Evolutionary conservation across 1,140 invertebrate genomes (phyloP), one percentile per base, ranked within the genome.

Genomic region (Drosophila novamexicana): DNA sequence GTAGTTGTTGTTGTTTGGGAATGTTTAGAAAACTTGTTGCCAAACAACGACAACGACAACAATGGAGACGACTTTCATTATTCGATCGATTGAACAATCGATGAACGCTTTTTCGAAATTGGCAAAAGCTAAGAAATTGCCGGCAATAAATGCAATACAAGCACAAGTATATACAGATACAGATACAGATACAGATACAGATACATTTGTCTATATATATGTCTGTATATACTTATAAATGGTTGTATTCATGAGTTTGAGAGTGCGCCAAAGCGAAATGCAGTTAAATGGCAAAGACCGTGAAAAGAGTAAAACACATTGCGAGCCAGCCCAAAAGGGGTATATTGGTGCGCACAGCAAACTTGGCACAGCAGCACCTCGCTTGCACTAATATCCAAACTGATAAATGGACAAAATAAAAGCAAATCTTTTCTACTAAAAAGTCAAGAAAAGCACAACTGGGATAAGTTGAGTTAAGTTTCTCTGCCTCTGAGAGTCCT

Each of bases 81-180:
- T 77, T 83, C 58, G 70, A 78, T 83, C 58, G 70, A 78, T 82
- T 83, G 80, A 79, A 79, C 80, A 76, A 82, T 76, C 65, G 58
- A 61, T 54, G 42, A 49, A 37, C 42, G 45, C 62, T 61, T 68
- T 68, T 58, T 72, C 39, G 42, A 75, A 63, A 75, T 70, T 81
- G 63, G 69, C 66, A 70, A 75, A 75, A 57, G 67, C 59, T 53
- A 63, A 56, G 58, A 75, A 63, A 75, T 70, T 71, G 73, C 61
- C 67, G 47, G 73, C 67, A 70, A 63, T 70, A 71, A 71, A 71
- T 56, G 47, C 39, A 59, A 52, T 12, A 37, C 14, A 45, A 49
- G 63, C 16, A 58, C 16, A 34, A 32, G 12, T 32, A 29, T 18
- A 63, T 37, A 54, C 34, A 39, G 14, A 47, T 0, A 39, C 6